phyloP scores from a whole-genome alignment of 2,113 vertebrate species.

The Ammodramus savannarum region DNA sequence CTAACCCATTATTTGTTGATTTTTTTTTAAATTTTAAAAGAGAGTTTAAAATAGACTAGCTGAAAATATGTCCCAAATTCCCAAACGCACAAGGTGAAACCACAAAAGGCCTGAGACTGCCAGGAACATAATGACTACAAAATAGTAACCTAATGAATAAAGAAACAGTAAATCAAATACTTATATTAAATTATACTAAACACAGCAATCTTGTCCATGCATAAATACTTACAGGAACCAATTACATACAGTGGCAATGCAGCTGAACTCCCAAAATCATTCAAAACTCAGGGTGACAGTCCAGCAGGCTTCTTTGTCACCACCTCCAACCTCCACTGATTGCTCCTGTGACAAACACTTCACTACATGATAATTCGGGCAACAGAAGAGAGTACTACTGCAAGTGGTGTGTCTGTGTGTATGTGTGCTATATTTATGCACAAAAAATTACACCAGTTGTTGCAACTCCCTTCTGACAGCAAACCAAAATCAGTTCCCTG shows the following conservation, averaged over 20 bases:
- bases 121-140: background rate
- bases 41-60: background rate
- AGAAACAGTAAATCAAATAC: background rate
- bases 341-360: background rate
- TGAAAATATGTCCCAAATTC: constrained; percentile 9
- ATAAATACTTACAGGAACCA: background rate
- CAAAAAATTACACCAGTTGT: background rate
- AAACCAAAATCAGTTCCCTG: background rate
- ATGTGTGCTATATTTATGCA: background rate
- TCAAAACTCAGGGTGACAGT: background rate
- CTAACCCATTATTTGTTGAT: background rate
- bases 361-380: background rate
- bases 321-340: background rate
- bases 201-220: background rate
- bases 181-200: background rate
- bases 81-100: background rate
- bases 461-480: background rate
- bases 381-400: background rate
- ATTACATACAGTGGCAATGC: background rate
- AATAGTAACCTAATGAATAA: background rate
- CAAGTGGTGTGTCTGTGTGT: accelerated
- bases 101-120: background rate
- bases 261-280: background rate
- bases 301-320: background rate
- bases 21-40: background rate